These are phyloP conservation scores for Idaea straminata DNA, from an alignment of 2,888 invertebrate genomes.

Conservation along the genomic window DNA sequence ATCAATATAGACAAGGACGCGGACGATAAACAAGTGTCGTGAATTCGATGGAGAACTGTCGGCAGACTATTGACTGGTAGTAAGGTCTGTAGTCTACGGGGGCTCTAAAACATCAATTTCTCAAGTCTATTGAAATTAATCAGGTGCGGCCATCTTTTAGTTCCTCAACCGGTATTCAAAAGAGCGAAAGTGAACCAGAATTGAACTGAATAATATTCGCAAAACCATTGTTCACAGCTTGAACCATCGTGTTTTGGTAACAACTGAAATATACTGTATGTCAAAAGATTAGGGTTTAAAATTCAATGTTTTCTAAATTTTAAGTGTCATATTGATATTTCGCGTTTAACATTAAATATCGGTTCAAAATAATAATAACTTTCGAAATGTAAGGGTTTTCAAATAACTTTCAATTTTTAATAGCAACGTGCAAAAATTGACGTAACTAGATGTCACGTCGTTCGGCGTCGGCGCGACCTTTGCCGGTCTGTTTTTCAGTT, in stretches of 20 bases:
- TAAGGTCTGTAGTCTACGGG: neutral
- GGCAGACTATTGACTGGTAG: neutral
- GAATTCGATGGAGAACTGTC: too few relatives aligned
- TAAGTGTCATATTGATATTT: conserved; percentile 1
- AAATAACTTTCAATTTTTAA: neutral
- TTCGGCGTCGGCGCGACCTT: neutral
- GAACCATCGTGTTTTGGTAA: conserved; percentile 38
- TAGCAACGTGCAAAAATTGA: neutral
- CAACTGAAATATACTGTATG: neutral
- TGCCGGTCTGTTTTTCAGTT: neutral
- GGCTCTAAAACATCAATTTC: neutral
- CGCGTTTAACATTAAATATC: neutral
- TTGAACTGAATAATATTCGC: conserved; percentile 67
- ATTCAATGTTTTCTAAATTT: neutral
- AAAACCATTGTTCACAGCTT: conserved; percentile 73
- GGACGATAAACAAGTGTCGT: too few relatives aligned
- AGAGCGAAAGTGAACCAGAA: conserved; percentile 66
- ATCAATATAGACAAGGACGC: too few relatives aligned
- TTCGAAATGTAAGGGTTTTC: neutral
- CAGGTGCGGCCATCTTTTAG: conserved; percentile 24
- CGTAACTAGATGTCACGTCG: neutral
- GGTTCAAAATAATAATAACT: neutral
- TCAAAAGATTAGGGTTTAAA: neutral
- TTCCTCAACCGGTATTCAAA: conserved; percentile 18
- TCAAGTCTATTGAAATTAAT: conserved; percentile 12